phyloP scores from a whole-genome alignment of 2,888 invertebrate species.

The Gymnosoma rotundatum region DNA sequence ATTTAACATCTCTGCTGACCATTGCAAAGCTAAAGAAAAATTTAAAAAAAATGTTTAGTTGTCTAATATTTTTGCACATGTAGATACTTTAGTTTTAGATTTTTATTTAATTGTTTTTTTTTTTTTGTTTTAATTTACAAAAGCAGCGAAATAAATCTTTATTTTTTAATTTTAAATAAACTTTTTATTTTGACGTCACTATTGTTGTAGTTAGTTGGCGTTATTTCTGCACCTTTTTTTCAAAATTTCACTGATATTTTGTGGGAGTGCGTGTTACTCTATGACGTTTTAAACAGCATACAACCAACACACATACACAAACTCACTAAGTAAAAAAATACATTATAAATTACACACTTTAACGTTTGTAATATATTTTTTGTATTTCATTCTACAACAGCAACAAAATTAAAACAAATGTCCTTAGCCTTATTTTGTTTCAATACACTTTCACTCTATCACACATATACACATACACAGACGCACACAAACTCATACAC shows the following conservation, averaged over 20 bases:
- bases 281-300: conserved; percentile 59
- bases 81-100: too few species aligned
- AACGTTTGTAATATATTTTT: conserved; percentile 29
- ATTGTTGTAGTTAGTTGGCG: conserved; percentile 23
- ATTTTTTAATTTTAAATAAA: background rate
- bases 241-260: conserved; percentile 14
- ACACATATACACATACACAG: conserved; percentile 14
- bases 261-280: conserved; percentile 50
- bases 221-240: conserved; percentile 2
- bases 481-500: conserved; percentile 18
- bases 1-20: too few species aligned
- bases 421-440: conserved; percentile 70
- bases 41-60: too few species aligned
- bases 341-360: conserved; percentile 1
- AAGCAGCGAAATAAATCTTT: too few species aligned
- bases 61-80: too few species aligned
- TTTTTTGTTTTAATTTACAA: too few species aligned
- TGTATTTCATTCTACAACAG: conserved; percentile 8
- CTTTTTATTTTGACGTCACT: background rate
- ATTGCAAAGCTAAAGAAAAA: too few species aligned
- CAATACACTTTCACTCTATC: conserved; percentile 50
- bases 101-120: too few species aligned
- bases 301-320: conserved; percentile 9
- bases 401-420: conserved; percentile 49
- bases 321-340: background rate